Conservation (phyloP, 2,797 vertebrate species). For the Acipenser transmontanus region DNA sequence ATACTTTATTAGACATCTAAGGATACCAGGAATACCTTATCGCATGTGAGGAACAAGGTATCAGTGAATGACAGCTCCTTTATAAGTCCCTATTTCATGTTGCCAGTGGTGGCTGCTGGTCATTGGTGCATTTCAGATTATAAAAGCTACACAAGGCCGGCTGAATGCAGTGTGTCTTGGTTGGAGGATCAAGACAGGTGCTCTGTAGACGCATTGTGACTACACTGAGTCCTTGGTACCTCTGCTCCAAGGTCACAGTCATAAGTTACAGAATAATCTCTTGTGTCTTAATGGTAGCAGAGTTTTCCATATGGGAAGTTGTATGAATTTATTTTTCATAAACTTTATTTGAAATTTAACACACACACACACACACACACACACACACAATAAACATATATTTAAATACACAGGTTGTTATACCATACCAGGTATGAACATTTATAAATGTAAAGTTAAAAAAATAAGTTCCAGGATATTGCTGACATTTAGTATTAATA, state of each 20-base stretch:
- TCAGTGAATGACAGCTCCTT: conserved; percentile 11
- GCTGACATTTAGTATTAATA: too few relatives aligned
- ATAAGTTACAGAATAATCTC: conserved; percentile 5
- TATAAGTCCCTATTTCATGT: conserved; percentile 2
- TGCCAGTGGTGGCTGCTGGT: conserved; percentile 11
- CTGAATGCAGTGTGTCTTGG: conserved; percentile 1
- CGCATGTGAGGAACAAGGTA: conserved; percentile 22
- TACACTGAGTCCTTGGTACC: conserved; percentile 2
- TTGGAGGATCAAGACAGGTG: conserved; percentile 14
- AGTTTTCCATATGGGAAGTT: too few relatives aligned
- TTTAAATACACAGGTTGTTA: too few relatives aligned
- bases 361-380: too few relatives aligned
- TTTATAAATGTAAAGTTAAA: too few relatives aligned
- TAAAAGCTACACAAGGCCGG: conserved; percentile 17
- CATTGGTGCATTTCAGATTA: conserved; percentile 5
- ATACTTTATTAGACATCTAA: conserved; percentile 26
- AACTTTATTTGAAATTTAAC: too few relatives aligned
- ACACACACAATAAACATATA: too few relatives aligned
- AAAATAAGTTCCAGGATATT: too few relatives aligned
- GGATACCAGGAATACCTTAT: conserved; percentile 23
- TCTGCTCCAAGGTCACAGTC: conserved; percentile 7
- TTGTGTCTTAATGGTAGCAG: conserved; percentile 5
- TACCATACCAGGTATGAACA: too few relatives aligned
- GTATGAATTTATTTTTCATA: too few relatives aligned
- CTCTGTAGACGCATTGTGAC: conserved; percentile 5